Percentiles rank a stretch among this genome's conserved stretches.
These are phyloP conservation scores for Caranx melampygus DNA, from an alignment of 2,113 vertebrate species.

Conservation along the genomic window DNA sequence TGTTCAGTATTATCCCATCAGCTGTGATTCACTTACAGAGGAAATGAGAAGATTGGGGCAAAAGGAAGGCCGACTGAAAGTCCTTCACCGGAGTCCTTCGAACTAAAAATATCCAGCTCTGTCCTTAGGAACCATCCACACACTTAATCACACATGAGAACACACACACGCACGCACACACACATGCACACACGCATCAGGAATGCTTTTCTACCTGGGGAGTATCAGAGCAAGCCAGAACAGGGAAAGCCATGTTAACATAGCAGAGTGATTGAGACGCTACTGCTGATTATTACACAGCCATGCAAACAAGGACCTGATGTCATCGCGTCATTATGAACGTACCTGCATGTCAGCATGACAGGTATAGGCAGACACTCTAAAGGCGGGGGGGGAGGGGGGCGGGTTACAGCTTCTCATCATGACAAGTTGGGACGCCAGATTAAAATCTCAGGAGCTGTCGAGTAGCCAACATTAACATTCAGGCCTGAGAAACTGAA, in stretches of 20 bases:
- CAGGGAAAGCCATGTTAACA: constrained; percentile 72
- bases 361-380: constrained; percentile 37
- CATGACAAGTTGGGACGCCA: constrained; percentile 28
- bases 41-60: constrained; percentile 63
- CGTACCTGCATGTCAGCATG: constrained; percentile 8
- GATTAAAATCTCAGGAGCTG: constrained; percentile 38
- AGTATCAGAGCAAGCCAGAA: constrained; percentile 74
- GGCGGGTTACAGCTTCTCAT: constrained; percentile 19
- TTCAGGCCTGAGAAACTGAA: constrained; percentile 10
- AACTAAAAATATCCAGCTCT: constrained; percentile 37
- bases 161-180: constrained; percentile 14
- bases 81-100: constrained; percentile 1
- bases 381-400: neutral
- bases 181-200: constrained; percentile 54
- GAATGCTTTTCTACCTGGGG: constrained; percentile 67
- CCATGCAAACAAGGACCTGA: constrained; percentile 60
- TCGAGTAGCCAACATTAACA: constrained; percentile 29
- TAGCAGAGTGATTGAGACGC: constrained; percentile 60
- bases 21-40: constrained; percentile 55
- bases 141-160: constrained; percentile 42
- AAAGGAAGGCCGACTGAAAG: constrained; percentile 28
- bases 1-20: constrained; percentile 65
- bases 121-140: constrained; percentile 30
- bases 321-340: constrained; percentile 60
- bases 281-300: constrained; percentile 68